A percentile compares a stretch with the other conserved stretches of the same genome.
phyloP scores from a whole-genome alignment of 1,140 invertebrate genomes.

The Yoshiicerus persimilis region DNA sequence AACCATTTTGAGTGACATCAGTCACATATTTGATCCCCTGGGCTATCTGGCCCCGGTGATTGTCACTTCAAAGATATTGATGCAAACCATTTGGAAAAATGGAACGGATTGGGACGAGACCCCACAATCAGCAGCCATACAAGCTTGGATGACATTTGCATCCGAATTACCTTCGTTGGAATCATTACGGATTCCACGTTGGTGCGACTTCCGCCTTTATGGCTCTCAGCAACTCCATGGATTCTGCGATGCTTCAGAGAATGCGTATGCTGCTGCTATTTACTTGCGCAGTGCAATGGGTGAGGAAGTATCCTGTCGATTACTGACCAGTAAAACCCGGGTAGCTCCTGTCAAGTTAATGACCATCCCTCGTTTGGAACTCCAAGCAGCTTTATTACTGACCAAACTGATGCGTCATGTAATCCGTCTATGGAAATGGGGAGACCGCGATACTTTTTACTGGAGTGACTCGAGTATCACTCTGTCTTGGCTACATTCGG shows the following conservation, averaged over 20 bases:
- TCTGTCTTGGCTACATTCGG: neutral
- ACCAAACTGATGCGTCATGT: neutral
- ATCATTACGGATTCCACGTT: neutral
- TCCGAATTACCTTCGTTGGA: neutral
- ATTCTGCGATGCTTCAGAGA: neutral
- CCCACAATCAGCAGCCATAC: no score
- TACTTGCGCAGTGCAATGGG: no score
- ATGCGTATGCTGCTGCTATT: neutral
- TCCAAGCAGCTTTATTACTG: neutral
- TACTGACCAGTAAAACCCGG: neutral
- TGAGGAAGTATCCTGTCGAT: neutral
- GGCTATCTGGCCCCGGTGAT: slow-evolving; percentile 29
- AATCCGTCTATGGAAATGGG: neutral
- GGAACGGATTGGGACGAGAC: slow-evolving; percentile 34
- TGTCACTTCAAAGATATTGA: slow-evolving; percentile 32
- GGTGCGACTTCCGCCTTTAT: neutral
- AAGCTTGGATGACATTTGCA: no score
- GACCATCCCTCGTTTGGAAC: neutral
- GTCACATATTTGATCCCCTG: slow-evolving; percentile 34
- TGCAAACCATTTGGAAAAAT: slow-evolving; percentile 36
- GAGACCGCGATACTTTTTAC: neutral
- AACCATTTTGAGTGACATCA: neutral
- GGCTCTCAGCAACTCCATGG: neutral
- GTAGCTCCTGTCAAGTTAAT: neutral
- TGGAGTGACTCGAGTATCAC: neutral